These are phyloP conservation scores for Premnoplex brunnescens DNA, from an alignment of 2,797 vertebrate genomes.

Conservation along the genomic window DNA sequence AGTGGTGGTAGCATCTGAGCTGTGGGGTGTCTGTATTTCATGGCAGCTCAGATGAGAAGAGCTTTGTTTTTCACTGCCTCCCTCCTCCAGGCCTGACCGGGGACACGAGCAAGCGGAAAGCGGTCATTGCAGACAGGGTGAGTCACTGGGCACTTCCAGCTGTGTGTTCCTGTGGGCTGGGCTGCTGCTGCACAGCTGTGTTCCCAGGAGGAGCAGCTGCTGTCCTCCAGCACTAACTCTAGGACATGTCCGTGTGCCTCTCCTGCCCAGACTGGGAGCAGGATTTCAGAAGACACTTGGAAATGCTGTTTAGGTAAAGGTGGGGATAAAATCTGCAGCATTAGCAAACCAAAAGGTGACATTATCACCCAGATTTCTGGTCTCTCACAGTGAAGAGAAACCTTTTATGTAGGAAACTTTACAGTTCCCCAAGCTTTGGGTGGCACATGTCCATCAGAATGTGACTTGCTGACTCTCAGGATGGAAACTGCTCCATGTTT, in stretches of 20 bases:
- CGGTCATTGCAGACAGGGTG: constrained; percentile 90
- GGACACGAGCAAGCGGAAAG: constrained; percentile 88
- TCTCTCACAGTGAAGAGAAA: neutral
- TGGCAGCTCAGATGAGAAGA: neutral
- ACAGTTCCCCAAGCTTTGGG: neutral
- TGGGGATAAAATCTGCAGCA: neutral
- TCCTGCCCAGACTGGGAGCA: neutral
- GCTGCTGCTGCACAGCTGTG: neutral
- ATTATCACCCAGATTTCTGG: neutral
- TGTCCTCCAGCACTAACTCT: neutral
- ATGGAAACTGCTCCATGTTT: neutral
- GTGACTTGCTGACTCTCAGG: neutral
- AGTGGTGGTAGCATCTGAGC: neutral
- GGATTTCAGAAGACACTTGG: neutral
- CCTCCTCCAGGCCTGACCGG: constrained; percentile 85
- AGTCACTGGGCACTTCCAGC: constrained; percentile 36
- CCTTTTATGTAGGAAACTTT: neutral
- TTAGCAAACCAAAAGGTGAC: neutral
- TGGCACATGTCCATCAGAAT: neutral
- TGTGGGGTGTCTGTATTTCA: neutral
- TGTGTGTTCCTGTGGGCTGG: neutral
- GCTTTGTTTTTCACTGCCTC: neutral
- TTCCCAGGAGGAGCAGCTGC: neutral
- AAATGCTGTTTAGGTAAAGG: neutral
- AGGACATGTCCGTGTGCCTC: neutral